Evolutionary conservation across 1,140 invertebrate genomes (phyloP), one percentile per base, ranked within the genome.

Genomic region (Diorhabda carinulata): DNA sequence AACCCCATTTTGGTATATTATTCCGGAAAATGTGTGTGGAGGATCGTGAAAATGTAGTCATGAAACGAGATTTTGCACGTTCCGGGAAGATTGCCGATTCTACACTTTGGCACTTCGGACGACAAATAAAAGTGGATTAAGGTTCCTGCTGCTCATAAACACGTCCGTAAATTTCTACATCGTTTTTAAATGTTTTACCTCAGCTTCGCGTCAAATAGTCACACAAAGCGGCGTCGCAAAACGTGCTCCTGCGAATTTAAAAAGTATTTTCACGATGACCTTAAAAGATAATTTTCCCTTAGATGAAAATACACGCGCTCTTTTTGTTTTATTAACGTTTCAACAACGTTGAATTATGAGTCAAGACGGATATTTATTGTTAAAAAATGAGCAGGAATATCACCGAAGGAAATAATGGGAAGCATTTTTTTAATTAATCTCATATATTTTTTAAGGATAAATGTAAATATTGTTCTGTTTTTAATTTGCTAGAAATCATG

Each of bases 51-150:
- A 43, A 62, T 62, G 43, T 62, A 62, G 61, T 62, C 43, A 62
- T 62, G 61, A 62, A 62, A 62, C 42, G 61, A 43, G 61, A 62
- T 62, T 62, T 62, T 10, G 61, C 61, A 62, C 61, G 61, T 62
- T 62, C 25, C 61, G 5, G 10, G 43, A 62, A 62, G 61, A 62
- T 43, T 62, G 61, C 61, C 43, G 61, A 62, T 62, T 62, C 43
- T 44, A 10, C 5, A 41, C 41, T 44, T 62, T 44, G 61, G 61
- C 61, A 62, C 61, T 52, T 8, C 47, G 42, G 41, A 43, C 61
- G 61, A 62, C 61, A 62, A 62, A 62, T 62, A 62, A 62, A 62
- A 62, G 61, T 41, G 43, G 61, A 62, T 62, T 62, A 62, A 43
- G 43, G 41, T 43, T 41, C 61, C 59, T n/a, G 61, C 43, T 44